Evolutionary conservation across 2,888 invertebrate species (phyloP), one percentile per base, ranked within the genome.

Genomic region (Elmis aenea): DNA sequence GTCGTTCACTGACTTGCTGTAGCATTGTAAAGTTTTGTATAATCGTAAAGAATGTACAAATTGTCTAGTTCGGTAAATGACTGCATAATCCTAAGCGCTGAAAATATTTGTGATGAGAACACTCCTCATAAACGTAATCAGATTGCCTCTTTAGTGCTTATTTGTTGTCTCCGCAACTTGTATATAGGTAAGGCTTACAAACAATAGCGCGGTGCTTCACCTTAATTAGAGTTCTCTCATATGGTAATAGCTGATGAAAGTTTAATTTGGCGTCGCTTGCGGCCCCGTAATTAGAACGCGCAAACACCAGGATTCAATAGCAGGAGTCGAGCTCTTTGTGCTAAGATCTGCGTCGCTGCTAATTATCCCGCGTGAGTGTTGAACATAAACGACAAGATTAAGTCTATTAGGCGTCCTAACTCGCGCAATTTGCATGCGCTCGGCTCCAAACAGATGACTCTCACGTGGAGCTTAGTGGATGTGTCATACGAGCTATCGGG

Each of bases 381-480:
- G 64, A 67, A 67, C 67, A 65, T 66, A 64, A 66, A 64, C 66
- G 66, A 68, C 66, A 66, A 67, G 68, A 68, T 68, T 67, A 68
- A 65, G 59, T 62, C 68, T 67, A 68, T 67, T 68, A 67, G 67
- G 66, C 65, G 56, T 62, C 57, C 62, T 61, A 65, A 65, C 65
- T 64, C 62, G 58, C 55, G 61, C 65, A 67, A 68, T 68, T 68
- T 68, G 68, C 68, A 67, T 68, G 54, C 45, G 50, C 51, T 50
- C 53, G 46, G 46, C 48, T 46, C 45, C 45, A 49, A 54, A 51
- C 51, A 51, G 50, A 53, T 51, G 55, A 52, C 54, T 51, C 45
- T 49, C 51, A 47, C 48, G 50, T 46, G 42, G 46, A 43, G 50
- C 44, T 49, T 49, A 47, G 38, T 42, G 52, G 47, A 51, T 52